These are phyloP conservation scores for Fratercula arctica DNA, from an alignment of 2,797 vertebrate species.

Conservation along the genomic window DNA sequence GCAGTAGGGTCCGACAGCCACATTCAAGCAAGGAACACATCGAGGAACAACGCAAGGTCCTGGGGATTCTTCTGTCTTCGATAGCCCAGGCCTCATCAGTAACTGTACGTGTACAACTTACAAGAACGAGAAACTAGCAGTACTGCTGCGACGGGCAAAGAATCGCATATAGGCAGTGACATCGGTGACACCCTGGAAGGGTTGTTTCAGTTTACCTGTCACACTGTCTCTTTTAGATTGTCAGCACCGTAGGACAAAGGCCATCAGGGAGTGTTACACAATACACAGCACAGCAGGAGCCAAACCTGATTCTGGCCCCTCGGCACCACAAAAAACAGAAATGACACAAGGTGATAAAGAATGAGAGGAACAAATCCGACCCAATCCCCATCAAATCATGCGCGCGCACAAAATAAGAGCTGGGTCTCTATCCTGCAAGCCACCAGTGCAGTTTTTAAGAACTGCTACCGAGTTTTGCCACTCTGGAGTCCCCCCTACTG, in stretches of 20 bases:
- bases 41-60: neutral
- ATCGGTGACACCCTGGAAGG: neutral
- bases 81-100: neutral
- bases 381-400: neutral
- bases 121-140: neutral
- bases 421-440: neutral
- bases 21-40: neutral
- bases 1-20: neutral
- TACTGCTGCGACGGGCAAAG: neutral
- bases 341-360: neutral
- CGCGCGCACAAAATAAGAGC: neutral
- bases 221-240: neutral
- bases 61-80: neutral
- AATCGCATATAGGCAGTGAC: no score
- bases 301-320: neutral
- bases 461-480: neutral
- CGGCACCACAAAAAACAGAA: neutral
- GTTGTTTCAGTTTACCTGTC: neutral
- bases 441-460: neutral
- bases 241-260: neutral
- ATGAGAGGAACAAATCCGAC: neutral
- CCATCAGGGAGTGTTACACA: neutral
- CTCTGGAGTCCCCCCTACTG: neutral
- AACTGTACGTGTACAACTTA: rapidly evolving
- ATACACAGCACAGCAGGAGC: neutral